Percentiles rank a stretch among this genome's conserved stretches.
phyloP scores from a whole-genome alignment of 2,113 vertebrate species.

The Bolborhynchus lineola region DNA sequence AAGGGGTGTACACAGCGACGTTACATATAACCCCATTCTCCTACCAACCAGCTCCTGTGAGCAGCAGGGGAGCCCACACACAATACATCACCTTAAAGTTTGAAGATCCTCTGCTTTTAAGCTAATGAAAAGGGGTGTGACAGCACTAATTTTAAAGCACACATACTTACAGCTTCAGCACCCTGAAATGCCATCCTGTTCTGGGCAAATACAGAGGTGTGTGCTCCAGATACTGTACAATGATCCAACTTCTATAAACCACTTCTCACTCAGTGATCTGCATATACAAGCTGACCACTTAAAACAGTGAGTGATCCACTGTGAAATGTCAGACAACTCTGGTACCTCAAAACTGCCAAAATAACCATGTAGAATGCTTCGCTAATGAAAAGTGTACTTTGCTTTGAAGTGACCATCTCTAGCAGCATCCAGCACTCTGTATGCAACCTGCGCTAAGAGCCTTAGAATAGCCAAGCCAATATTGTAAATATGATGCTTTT shows the following conservation, averaged over 20 bases:
- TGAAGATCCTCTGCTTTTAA: background rate
- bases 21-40: background rate
- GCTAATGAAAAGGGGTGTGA: background rate
- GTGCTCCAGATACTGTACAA: background rate
- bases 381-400: background rate
- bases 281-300: background rate
- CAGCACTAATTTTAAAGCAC: rapidly evolving
- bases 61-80: background rate
- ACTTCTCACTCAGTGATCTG: background rate
- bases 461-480: background rate
- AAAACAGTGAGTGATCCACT: background rate
- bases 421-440: background rate
- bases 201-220: background rate
- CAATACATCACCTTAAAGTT: background rate
- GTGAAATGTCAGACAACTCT: background rate
- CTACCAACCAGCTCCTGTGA: rapidly evolving
- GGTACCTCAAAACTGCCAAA: background rate
- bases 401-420: constrained; percentile 6
- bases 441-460: background rate
- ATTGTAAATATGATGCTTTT: background rate
- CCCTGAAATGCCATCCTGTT: background rate
- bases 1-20: rapidly evolving
- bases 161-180: background rate
- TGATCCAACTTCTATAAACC: background rate
- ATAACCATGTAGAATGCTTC: background rate